Base-by-base conservation (phyloP, 2,113 vertebrate genomes). In the Girardinichthys multiradiatus region DNA sequence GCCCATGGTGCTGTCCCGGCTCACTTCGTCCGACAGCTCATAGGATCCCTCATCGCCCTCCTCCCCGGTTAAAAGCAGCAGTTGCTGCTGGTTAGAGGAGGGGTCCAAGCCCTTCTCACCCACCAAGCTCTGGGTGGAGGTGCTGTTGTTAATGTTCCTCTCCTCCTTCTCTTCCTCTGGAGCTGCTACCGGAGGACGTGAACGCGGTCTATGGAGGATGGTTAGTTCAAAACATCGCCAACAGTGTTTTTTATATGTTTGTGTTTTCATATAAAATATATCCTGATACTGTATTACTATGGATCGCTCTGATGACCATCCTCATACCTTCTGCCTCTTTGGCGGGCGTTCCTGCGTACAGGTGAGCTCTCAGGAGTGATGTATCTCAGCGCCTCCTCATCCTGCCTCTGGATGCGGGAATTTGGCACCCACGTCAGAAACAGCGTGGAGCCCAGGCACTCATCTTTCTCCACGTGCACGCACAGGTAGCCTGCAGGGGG, bases 401-500 rank as follows among this genome's bases (percentile, higher is more conserved):
- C 98, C 92, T 99, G 97, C 82, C 94, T 89, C 94, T 98, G 96
- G 90, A 99, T 99, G 54, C 97, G 96, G 0, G 96, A 93, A 89
- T 99, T 99, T 11, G 98, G 98, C 86, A 99, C 96, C 98, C 98
- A 99, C 10, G 98, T 96, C 29, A 99, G 93, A 83, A 98, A 97
- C 64, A 99, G 95, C 0, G 98, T 99, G 82, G 94, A 92, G 0
- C 97, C 98, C 33, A 98, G 89, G 0, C 95, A 93, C 90, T 99
- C 97, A 0, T 99, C 98, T 70, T 98, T 98, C 95, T 99, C 98
- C 95, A 93, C 90, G 89, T 98, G 97, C 80, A 99, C 87, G 74
- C 98, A 99, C 84, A 99, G 70, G 37, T 99, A 99, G 68, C 98
- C 98, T 99, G 88, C 57, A 0, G 82, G 80, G 85, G 85, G 89